phyloP scores from a whole-genome alignment of 2,113 vertebrate species.

The Clarias gariepinus region DNA sequence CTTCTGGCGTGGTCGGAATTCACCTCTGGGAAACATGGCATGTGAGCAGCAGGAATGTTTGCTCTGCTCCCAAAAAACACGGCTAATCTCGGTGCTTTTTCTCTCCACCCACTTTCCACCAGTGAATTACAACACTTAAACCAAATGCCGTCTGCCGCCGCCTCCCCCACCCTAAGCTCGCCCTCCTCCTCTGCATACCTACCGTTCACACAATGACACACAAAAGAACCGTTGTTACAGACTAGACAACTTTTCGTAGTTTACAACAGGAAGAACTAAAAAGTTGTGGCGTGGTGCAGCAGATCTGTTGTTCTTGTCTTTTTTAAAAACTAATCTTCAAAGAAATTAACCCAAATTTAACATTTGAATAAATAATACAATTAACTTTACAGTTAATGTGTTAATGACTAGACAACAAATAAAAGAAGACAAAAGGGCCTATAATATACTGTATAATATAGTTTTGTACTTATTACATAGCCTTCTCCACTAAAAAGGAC shows the following conservation, averaged over 20 bases:
- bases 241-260: conserved; percentile 25
- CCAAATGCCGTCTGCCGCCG: neutral
- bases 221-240: conserved; percentile 23
- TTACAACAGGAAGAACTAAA: neutral
- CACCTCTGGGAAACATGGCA: conserved; percentile 39
- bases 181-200: conserved; percentile 21
- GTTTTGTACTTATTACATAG: neutral
- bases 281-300: conserved; percentile 8
- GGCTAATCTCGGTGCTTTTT: conserved; percentile 32
- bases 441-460: neutral
- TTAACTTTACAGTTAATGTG: neutral
- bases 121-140: conserved; percentile 10
- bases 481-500: neutral
- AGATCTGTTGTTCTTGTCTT: conserved; percentile 20
- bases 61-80: conserved; percentile 19
- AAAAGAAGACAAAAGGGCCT: neutral
- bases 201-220: conserved; percentile 34
- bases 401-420: neutral
- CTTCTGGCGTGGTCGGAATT: conserved; percentile 49
- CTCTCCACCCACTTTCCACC: conserved; percentile 70
- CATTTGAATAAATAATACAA: neutral
- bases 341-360: neutral
- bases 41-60: conserved; percentile 41
- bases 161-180: conserved; percentile 22
- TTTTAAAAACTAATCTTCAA: neutral